phyloP scores from a whole-genome alignment of 2,797 vertebrate genomes.

The Neopelma chrysocephalum region DNA sequence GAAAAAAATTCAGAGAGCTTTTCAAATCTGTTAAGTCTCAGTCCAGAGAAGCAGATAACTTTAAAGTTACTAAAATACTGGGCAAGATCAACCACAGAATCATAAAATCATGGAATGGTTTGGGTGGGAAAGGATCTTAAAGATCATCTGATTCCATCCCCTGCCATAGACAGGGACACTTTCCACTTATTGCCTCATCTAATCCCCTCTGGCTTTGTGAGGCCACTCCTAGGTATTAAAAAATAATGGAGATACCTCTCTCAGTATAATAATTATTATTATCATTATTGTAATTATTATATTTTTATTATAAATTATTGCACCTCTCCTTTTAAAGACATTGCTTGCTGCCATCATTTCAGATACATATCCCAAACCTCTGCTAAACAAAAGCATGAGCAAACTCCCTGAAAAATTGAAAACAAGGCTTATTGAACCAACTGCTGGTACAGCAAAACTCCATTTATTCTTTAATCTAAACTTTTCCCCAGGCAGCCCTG shows the following conservation, averaged over 20 bases:
- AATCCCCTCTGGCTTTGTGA: not conserved
- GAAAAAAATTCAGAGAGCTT: not conserved
- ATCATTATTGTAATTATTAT: not conserved
- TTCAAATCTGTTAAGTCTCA: not conserved
- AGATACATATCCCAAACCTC: not conserved
- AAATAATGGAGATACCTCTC: not conserved
- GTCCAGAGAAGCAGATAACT: not conserved
- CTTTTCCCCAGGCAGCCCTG: not conserved
- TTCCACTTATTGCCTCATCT: not conserved
- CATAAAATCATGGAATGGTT: not conserved
- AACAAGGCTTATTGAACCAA: not conserved
- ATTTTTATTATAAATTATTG: not conserved
- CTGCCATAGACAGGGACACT: not conserved
- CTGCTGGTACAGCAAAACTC: not conserved
- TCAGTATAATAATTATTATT: not conserved
- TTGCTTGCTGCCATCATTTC: not conserved
- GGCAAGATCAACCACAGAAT: not conserved
- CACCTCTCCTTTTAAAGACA: not conserved
- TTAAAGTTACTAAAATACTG: not conserved
- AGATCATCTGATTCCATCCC: not conserved
- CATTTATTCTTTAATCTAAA: not conserved
- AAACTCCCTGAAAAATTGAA: not conserved
- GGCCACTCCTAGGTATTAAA: not conserved
- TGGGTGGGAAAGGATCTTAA: not conserved
- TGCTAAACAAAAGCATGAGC: not conserved